These are phyloP conservation scores for Nymphicus hollandicus DNA, from an alignment of 2,113 vertebrate genomes.

Conservation along the genomic window DNA sequence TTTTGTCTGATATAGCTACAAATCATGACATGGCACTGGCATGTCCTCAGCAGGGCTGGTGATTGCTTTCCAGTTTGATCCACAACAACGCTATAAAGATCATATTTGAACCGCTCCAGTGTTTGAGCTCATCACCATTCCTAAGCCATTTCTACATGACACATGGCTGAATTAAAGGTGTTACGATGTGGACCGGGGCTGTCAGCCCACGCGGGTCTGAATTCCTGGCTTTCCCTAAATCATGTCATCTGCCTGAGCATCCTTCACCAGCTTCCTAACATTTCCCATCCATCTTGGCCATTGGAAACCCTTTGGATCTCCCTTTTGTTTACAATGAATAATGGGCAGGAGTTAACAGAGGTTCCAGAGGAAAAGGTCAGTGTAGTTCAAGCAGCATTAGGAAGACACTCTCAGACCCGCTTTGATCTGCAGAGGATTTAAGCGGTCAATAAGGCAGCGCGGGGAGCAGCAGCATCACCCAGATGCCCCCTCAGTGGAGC, in stretches of 20 bases:
- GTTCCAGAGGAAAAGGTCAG: slow-evolving; percentile 27
- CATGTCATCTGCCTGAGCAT: slow-evolving; percentile 45
- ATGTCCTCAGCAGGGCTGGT: not conserved
- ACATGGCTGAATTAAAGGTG: fast-evolving
- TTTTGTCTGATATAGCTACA: not conserved
- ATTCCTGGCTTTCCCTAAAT: slow-evolving; percentile 56
- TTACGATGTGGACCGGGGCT: not conserved
- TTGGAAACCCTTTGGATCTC: slow-evolving; percentile 62
- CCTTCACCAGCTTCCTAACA: slow-evolving; percentile 59
- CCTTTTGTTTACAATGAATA: slow-evolving; percentile 61
- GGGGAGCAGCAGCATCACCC: not conserved
- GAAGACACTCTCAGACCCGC: not conserved
- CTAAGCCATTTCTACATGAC: not conserved
- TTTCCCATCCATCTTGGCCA: slow-evolving; percentile 46
- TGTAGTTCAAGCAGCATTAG: slow-evolving; percentile 24
- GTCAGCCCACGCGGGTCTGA: not conserved
- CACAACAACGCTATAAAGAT: not conserved
- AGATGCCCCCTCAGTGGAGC: not conserved
- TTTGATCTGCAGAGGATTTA: slow-evolving; percentile 58
- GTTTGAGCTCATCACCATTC: not conserved
- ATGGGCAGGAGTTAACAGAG: slow-evolving; percentile 13
- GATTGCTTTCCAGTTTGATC: not conserved
- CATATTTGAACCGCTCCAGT: not conserved
- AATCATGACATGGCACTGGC: not conserved
- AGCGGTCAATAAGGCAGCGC: slow-evolving; percentile 9